Conservation (phyloP, 2,888 invertebrate genomes). For the Bimastos eiseni region DNA sequence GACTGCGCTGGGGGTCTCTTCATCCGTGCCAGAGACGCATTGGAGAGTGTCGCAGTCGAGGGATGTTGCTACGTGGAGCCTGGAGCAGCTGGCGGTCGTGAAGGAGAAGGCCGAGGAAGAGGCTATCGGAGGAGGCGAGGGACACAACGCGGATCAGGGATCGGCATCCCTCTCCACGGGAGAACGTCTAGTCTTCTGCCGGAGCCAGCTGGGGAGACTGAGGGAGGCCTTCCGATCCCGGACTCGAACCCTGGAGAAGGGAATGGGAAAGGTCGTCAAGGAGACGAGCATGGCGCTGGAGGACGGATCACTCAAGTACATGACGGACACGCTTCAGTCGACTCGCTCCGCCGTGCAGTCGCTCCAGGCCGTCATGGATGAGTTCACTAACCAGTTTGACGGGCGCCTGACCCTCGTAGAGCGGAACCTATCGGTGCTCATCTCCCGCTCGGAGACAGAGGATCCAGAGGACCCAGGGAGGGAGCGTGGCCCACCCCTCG, state of each 20-base stretch:
- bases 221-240: background rate
- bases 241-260: background rate
- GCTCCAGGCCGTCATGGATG: background rate
- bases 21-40: background rate
- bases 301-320: slow-evolving; percentile 15
- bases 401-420: background rate
- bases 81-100: background rate
- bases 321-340: slow-evolving; percentile 20
- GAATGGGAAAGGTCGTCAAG: slow-evolving; percentile 17
- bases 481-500: background rate
- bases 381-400: slow-evolving; percentile 18
- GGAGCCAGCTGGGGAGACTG: background rate
- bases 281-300: slow-evolving; percentile 20
- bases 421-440: background rate
- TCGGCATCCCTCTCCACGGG: background rate
- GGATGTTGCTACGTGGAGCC: background rate
- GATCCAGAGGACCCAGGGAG: background rate
- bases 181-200: background rate
- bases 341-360: slow-evolving; percentile 4
- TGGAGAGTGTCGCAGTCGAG: background rate
- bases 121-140: background rate
- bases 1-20: background rate
- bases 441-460: background rate
- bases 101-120: background rate
- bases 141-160: background rate